Base-by-base conservation (phyloP, 2,888 invertebrate species). In the Euplexia lucipara region DNA sequence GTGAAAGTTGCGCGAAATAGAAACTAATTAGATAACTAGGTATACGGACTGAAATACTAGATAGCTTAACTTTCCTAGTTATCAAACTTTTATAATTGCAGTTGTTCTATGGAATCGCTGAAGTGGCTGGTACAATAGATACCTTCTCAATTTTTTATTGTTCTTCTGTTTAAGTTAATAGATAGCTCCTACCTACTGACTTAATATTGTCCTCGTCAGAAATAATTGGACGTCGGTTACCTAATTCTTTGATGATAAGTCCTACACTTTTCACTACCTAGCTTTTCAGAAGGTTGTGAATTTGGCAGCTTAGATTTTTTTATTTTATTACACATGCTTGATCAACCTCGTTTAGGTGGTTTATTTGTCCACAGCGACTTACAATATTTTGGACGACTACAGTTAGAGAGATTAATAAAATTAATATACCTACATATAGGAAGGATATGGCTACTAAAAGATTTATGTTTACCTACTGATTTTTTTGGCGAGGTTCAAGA, bases 31-130 rank as follows among this genome's bases (percentile, higher is more conserved):
- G 60, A 72, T 70, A 70, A 60, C 64, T 65, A n/a, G n/a, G n/a
- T n/a, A 62, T 34, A 71, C 66, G 47, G 66, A 57, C 70, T 69
- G 63, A 63, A 78, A 67, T 69, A 75, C 68, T 70, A 70, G 74
- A 75, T 78, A 75, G 74, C 69, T 58, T 20, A 85, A 85, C 80
- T 82, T 83, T 67, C 68, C 76, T 79, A 79, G 78, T 77, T 65
- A 78, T 83, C 81, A 78, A 82, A 83, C 70, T 85, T 85, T 78
- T 77, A 77, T 81, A 84, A 83, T 83, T 83, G 77, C 81, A 70
- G 69, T 81, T 85, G 81, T 81, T 81, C 76, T 81, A 79, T 80
- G 72, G 59, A 72, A 39, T 58, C 63, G 47, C 53, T 35, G 34
- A 45, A 45, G 52, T 48, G 37, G 16, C 35, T 57, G 20, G 18